Base-by-base conservation (phyloP, 2,888 invertebrate genomes). In the Caenorhabditis virilis region DNA sequence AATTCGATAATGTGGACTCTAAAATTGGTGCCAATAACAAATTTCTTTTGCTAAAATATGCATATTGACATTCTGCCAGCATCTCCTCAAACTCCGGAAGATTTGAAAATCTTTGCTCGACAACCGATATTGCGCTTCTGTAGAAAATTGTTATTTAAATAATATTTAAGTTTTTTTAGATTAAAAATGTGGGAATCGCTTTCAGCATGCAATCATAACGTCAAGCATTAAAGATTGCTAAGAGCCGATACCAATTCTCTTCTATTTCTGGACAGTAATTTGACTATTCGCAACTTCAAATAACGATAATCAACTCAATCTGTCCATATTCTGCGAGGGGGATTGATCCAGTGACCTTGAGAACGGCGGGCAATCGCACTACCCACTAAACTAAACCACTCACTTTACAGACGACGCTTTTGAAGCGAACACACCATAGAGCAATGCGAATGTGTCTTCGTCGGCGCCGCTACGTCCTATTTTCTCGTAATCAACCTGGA, bases 341-440 rank as follows among this genome's bases (percentile, higher is more conserved):
- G n/a, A n/a, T n/a, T n/a, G 54, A 54, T 42, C 49, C 20, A 5
- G 2, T 2, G 23, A 49, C 41, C 41, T 27, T 25, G 18, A 33
- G 53, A 22, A 5, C 23, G 23, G 11, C 15, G 33, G 16, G 1
- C 43, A 23, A 22, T n/a, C 16, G 13, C 9, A 22, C 42, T 35
- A 53, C 41, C 58, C 46, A 47, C 47, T 55, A 11, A 38, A 43
- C 41, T 42, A 53, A 18, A 42, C 13, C 43, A 60, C 58, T 56
- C 52, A 79, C 80, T 77, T 78, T 23, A 82, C 75, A 13, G 72
- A 62, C 18, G 72, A 65, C 20, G 81, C 79, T 50, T 76, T 74
- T 30, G 76, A 73, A n/a, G 80, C 81, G 43, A 81, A 81, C 18
- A 81, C 78, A 39, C 81, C 81, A 51, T 81, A 81, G 18, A 81